Evolutionary conservation across 1,140 invertebrate species (phyloP), one percentile per base, ranked within the genome.

Genomic region (Heterodera schachtii): DNA sequence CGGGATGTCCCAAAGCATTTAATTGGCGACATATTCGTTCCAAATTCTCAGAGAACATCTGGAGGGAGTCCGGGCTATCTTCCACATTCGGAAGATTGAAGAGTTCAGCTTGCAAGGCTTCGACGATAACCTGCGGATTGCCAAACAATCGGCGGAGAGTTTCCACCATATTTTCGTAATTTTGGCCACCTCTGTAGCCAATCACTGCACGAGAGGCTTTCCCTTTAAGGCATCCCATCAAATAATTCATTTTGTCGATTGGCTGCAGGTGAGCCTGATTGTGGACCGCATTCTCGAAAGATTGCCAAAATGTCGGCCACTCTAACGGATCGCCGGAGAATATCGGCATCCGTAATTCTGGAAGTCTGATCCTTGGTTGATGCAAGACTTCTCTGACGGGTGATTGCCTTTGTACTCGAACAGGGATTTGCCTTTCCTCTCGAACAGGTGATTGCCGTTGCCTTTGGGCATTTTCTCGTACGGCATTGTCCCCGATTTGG

Each of bases 271-370:
- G 52, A 11, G 9, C 73, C 41, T 49, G 41, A 52, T 52, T 74
- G 52, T 74, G 46, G 19, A 74, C 73, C 7, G 73, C 52, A 31
- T 41, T 41, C 47, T 52, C 52, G 11, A 74, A 74, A 0, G 73
- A 31, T 74, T 74, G 73, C 73, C 73, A 74, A 74, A 74, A 74
- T 43, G 47, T 41, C 21, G 73, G 73, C 73, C 73, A 74, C 21
- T 49, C 41, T 43, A 74, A 74, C 9, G 73, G 73, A 7, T 74
- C 73, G n/a, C 73, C 73, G 6, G 47, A 21, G 52, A 74, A 74
- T 74, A 21, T 52, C 7, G 73, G 46, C 41, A 74, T 21, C 41
- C 73, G 47, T 11, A 52, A 49, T 11, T 52, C 52, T 0, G 73
- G 73, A 7, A 74, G 52, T 52, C 52, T 52, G 52, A 52, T 52